Evolutionary conservation across 2,888 invertebrate species (phyloP).

Genomic region (Chrysolina americana): DNA sequence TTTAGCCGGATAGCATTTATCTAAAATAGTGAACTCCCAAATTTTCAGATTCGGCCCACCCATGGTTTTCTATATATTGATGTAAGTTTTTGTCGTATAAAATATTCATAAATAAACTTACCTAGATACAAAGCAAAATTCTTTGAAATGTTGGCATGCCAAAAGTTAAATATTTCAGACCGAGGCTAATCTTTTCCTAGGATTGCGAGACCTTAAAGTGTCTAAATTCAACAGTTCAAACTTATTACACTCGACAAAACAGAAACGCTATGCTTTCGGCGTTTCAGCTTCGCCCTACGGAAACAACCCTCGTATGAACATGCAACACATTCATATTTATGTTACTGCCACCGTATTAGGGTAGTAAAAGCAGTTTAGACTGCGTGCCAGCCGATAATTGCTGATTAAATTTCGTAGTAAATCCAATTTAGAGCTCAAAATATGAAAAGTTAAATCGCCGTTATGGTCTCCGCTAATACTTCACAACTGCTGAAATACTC

Average conservation of each 20-base stretch:
- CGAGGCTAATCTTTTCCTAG: too few relatives aligned
- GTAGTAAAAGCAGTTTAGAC: slow-evolving; percentile 57
- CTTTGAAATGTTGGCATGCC: too few relatives aligned
- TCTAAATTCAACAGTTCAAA: background rate
- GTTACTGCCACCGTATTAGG: slow-evolving; percentile 42
- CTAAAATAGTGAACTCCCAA: too few relatives aligned
- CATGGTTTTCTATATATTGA: too few relatives aligned
- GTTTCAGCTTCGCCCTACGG: background rate
- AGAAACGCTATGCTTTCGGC: background rate
- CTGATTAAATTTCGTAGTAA: slow-evolving; percentile 63
- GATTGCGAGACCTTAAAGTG: too few relatives aligned
- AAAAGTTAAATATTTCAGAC: too few relatives aligned
- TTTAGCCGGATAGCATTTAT: too few relatives aligned
- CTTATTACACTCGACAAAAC: background rate
- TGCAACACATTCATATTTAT: slow-evolving; percentile 46
- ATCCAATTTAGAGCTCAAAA: slow-evolving; percentile 59
- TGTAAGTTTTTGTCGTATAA: too few relatives aligned
- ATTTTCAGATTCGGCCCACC: too few relatives aligned
- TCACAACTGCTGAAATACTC: slow-evolving; percentile 54
- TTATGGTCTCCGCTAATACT: slow-evolving; percentile 52
- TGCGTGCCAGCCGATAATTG: slow-evolving; percentile 62
- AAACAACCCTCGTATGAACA: slow-evolving; percentile 31
- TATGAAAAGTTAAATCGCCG: slow-evolving; percentile 62
- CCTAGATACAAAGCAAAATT: too few relatives aligned
- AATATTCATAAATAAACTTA: too few relatives aligned